Conservation (phyloP, 2,888 invertebrate species). For the Agrotis ipsilon region DNA sequence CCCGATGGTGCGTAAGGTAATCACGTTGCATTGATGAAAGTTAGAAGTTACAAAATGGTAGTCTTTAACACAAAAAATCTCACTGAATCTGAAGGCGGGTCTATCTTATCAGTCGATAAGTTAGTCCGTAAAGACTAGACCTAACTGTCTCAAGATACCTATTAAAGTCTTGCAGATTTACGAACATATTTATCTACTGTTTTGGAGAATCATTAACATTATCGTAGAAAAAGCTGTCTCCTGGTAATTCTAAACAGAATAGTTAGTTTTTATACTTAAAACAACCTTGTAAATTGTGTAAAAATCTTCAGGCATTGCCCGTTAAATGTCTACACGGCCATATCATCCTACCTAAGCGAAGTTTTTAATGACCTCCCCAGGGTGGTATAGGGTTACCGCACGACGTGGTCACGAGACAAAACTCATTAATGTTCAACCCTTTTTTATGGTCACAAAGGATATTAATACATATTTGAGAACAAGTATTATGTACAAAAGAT, state of each 20-base stretch:
- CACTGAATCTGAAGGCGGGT: too few relatives aligned
- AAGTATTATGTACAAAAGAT: slow-evolving; percentile 63
- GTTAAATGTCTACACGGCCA: slow-evolving; percentile 56
- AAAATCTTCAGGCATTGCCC: slow-evolving; percentile 53
- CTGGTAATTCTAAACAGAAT: slow-evolving; percentile 10
- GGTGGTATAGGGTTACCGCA: slow-evolving; percentile 62
- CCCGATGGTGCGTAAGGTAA: too few relatives aligned
- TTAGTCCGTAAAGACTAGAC: slow-evolving; percentile 8
- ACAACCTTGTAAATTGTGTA: slow-evolving; percentile 33
- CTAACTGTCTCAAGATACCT: slow-evolving; percentile 7
- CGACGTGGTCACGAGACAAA: slow-evolving; percentile 70
- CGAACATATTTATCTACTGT: slow-evolving; percentile 26
- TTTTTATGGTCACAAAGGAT: slow-evolving; percentile 70
- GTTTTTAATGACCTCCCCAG: slow-evolving; percentile 76
- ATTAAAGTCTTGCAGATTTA: slow-evolving; percentile 35
- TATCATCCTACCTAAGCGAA: slow-evolving; percentile 66
- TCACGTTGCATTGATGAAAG: not conserved
- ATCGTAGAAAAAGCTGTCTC: slow-evolving; percentile 9
- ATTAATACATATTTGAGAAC: slow-evolving; percentile 72
- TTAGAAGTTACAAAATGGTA: slow-evolving; percentile 1
- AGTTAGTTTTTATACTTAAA: slow-evolving; percentile 11
- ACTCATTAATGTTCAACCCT: slow-evolving; percentile 76
- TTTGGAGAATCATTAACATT: slow-evolving; percentile 12
- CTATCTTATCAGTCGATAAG: not conserved
- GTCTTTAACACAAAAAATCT: slow-evolving; percentile 11